Conservation (phyloP, 2,113 vertebrate genomes). For the Carassius gibelio region DNA sequence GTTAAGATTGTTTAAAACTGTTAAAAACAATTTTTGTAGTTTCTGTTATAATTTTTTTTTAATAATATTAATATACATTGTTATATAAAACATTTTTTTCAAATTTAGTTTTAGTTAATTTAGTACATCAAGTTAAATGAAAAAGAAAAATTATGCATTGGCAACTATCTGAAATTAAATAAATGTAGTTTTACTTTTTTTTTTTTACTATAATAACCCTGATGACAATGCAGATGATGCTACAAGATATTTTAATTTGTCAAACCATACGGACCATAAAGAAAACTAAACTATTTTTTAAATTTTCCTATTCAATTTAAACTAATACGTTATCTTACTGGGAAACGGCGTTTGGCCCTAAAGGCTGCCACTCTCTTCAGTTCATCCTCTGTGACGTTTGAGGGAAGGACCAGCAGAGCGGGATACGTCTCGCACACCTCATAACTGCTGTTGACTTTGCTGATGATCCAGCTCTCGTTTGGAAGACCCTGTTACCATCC, state of each 20-base stretch:
- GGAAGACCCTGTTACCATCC: constrained; percentile 84
- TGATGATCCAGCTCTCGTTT: constrained; percentile 97
- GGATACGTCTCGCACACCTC: constrained; percentile 96
- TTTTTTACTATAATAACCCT: too few relatives aligned
- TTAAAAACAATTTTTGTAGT: too few relatives aligned
- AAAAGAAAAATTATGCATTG: too few relatives aligned
- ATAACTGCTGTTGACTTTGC: constrained; percentile 87
- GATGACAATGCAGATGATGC: too few relatives aligned
- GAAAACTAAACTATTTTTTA: neutral
- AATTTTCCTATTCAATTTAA: neutral
- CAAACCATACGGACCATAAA: neutral
- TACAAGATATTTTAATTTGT: too few relatives aligned
- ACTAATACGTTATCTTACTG: constrained; percentile 74
- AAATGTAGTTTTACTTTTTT: too few relatives aligned
- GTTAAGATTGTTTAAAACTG: neutral
- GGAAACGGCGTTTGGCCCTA: constrained; percentile 90
- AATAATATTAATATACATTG: too few relatives aligned
- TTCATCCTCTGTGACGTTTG: constrained; percentile 89
- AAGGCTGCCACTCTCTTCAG: constrained; percentile 86
- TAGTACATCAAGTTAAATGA: too few relatives aligned
- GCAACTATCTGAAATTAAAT: too few relatives aligned
- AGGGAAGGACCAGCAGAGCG: constrained; percentile 87
- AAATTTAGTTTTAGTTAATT: too few relatives aligned
- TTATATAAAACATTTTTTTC: too few relatives aligned
- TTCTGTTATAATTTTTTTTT: too few relatives aligned